These are phyloP conservation scores for Scrobipalpa atriplicella DNA, from an alignment of 2,888 invertebrate genomes.

Conservation along the genomic window DNA sequence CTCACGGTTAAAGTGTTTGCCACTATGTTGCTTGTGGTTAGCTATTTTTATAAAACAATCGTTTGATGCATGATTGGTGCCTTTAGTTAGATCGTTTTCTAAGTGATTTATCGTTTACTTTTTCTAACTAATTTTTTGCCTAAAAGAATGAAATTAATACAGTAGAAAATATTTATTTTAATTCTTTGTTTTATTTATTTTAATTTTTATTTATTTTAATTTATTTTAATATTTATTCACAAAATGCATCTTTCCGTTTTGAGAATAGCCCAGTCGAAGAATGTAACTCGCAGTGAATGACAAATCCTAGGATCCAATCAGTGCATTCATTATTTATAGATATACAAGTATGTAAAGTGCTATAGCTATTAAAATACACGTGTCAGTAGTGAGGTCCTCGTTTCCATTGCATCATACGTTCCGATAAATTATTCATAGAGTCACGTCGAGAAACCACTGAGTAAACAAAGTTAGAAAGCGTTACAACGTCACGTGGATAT, in stretches of 20 bases:
- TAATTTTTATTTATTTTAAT: too few species aligned
- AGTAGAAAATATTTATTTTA: too few species aligned
- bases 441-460: background rate
- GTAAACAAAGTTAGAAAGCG: background rate
- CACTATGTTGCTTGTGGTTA: too few species aligned
- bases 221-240: too few species aligned
- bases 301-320: slow-evolving; percentile 15
- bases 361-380: slow-evolving; percentile 41
- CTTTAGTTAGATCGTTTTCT: too few species aligned
- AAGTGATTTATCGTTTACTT: too few species aligned
- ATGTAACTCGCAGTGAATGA: slow-evolving; percentile 12
- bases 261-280: background rate
- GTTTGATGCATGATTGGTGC: too few species aligned
- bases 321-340: slow-evolving; percentile 15
- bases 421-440: slow-evolving; percentile 42
- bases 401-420: slow-evolving; percentile 45
- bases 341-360: background rate
- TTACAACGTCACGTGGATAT: background rate
- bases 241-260: background rate
- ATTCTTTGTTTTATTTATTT: too few species aligned
- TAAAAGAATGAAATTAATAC: too few species aligned
- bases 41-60: too few species aligned
- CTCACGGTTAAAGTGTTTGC: slow-evolving; percentile 6
- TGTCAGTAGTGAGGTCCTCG: slow-evolving; percentile 45
- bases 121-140: too few species aligned